Evolutionary conservation across 92 coral and sea anemone species (phyloP).

Genomic region (Actinostola sp.): DNA sequence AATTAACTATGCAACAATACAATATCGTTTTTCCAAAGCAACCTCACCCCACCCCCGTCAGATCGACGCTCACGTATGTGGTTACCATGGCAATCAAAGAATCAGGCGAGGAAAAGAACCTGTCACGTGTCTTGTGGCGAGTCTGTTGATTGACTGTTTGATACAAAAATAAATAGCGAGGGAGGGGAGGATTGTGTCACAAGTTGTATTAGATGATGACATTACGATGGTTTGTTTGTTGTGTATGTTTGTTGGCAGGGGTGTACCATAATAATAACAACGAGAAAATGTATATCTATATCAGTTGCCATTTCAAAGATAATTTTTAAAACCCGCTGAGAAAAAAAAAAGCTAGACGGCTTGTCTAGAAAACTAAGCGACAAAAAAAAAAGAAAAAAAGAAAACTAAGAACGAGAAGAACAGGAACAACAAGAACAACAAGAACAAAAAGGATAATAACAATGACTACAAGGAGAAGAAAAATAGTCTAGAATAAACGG

Average conservation of each 20-base stretch:
- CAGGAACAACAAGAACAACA: too few relatives aligned
- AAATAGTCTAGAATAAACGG: too few relatives aligned
- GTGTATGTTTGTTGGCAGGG: neutral
- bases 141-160: too few relatives aligned
- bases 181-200: constrained; percentile 24
- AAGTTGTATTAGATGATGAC: constrained; percentile 10
- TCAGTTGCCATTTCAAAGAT: too few relatives aligned
- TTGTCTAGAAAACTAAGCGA: too few relatives aligned
- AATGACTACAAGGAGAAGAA: too few relatives aligned
- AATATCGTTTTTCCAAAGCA: constrained; percentile 11
- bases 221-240: neutral
- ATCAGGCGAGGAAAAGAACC: neutral
- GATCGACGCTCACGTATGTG: neutral
- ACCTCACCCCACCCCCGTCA: constrained; percentile 22
- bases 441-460: too few relatives aligned
- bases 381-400: too few relatives aligned
- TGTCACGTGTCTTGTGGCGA: constrained; percentile 26
- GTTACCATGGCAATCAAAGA: constrained; percentile 17
- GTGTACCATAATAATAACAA: neutral
- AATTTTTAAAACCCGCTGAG: too few relatives aligned
- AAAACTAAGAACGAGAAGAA: too few relatives aligned
- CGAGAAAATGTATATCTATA: too few relatives aligned
- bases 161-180: neutral
- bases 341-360: too few relatives aligned
- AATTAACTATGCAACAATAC: constrained; percentile 39